Evolutionary conservation across 2,797 vertebrate species (phyloP), one percentile per base, ranked within the genome.

Genomic region (Propithecus deckenii): DNA sequence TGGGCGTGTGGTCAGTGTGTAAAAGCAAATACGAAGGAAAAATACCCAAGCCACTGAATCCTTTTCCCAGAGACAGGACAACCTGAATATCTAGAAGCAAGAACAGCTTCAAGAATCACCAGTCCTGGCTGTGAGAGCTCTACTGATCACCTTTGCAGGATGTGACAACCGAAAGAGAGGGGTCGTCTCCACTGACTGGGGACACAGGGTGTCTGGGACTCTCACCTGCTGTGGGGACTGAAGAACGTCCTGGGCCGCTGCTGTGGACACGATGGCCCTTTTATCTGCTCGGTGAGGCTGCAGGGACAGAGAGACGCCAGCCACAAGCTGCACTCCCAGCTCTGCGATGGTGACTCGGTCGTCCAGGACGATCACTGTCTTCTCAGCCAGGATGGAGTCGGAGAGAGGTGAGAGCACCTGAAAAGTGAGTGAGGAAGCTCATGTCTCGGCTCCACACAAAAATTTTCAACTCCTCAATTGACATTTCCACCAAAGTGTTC

Each of bases 321-420:
- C 98, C 35, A 99, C 99, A 57, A 99, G 98, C 96, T 99, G 99
- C 10, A 99, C 99, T 0, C 99, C 99, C 50, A 99, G 98, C 86
- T 99, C 99, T 4, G 98, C 98, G 78, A 99, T 99, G 94, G 99
- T 99, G 96, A 99, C 99, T 25, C 99, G 99, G 97, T 99, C 99
- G 79, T 99, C 99, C 96, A 99, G 97, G 41, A 99, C 99, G 0
- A 99, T 99, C 94, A 99, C 99, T 0, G 99, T 99, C 98, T 99
- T 99, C 98, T 99, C 99, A 11, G 99, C 99, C 98, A 99, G 98
- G 97, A 99, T 99, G 57, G 99, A 99, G 97, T 99, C 99, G 0
- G 99, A 99, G 78, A 99, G 98, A 5, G 99, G 99, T 0, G 99
- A 99, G 87, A 99, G 98, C 52, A 99, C 99, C 99, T 99, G 94